phyloP scores from a whole-genome alignment of 2,113 vertebrate genomes.

The Cranoglanis bouderius region DNA sequence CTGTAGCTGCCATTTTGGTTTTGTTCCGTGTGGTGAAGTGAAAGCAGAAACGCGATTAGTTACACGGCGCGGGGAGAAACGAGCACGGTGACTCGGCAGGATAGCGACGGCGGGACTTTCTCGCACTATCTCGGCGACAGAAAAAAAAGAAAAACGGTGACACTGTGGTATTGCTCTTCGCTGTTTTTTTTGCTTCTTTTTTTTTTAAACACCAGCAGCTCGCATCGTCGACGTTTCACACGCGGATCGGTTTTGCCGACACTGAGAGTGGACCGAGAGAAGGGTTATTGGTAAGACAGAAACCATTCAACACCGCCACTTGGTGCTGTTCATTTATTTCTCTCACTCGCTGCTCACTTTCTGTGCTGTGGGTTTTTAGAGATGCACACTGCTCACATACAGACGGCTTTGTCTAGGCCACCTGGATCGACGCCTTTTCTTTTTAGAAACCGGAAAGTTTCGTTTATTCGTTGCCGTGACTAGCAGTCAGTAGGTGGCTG shows the following conservation, averaged over 20 bases:
- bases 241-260: slow-evolving; percentile 75
- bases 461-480: neutral
- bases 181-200: slow-evolving; percentile 47
- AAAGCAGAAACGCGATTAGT: slow-evolving; percentile 68
- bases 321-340: neutral
- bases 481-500: slow-evolving; percentile 14
- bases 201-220: slow-evolving; percentile 42
- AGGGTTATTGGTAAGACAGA: slow-evolving; percentile 80
- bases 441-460: neutral
- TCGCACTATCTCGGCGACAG: slow-evolving; percentile 34
- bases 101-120: slow-evolving; percentile 61
- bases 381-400: neutral
- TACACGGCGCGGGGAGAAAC: slow-evolving; percentile 58
- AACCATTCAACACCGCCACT: slow-evolving; percentile 31
- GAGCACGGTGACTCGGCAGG: slow-evolving; percentile 79
- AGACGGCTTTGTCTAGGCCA: neutral
- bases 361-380: neutral
- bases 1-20: slow-evolving; percentile 82
- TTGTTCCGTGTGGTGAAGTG: slow-evolving; percentile 78
- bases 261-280: slow-evolving; percentile 77
- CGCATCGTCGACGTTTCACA: slow-evolving; percentile 59
- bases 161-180: slow-evolving; percentile 30
- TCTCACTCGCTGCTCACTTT: neutral
- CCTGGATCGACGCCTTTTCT: neutral
- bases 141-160: slow-evolving; percentile 1